Evolutionary conservation across 1,140 invertebrate species (phyloP), one percentile per base, ranked within the genome.

Genomic region (Aricia agestis): DNA sequence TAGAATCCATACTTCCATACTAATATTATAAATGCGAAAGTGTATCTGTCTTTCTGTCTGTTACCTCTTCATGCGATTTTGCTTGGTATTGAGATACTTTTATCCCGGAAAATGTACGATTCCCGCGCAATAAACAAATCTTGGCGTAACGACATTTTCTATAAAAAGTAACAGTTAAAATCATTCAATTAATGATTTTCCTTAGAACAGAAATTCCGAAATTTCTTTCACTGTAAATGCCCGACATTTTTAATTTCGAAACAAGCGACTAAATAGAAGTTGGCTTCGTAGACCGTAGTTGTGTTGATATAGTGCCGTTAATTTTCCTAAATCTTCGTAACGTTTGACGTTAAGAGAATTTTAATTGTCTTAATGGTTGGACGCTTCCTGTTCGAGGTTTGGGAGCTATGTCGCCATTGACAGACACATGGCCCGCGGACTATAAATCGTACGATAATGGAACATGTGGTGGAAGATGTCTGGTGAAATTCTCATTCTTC

Each of bases 311-410:
- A 15, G 45, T 52, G 13, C 19, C 17, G 18, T 11, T 25, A 25
- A 63, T 63, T 63, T 63, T 25, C 59, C 59, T 63, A 63, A 63
- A 63, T 25, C 59, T 19, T 13, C 18, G 18, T 18, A 63, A 63
- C 59, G 59, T 63, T 63, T 25, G 59, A 19, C 59, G 59, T 19
- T 19, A 19, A 11, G 59, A 19, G 59, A 63, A 63, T 63, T 63
- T 63, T 63, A 25, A 63, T 63, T 63, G 19, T 25, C 18, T 63
- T 19, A 25, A 63, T 63, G 59, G 59, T 19, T 63, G 59, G 59
- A 25, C 11, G 59, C 19, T 63, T 63, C 59, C 59, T 63, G 59
- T 63, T 11, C 11, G 45, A 52, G 45, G 45, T 52, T 52, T 7
- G 6, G 59, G 17, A 19, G 59, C 18, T 19, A 63, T 63, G 4